Evolutionary conservation across 2,113 vertebrate species (phyloP).

Genomic region (Caloenas nicobarica): DNA sequence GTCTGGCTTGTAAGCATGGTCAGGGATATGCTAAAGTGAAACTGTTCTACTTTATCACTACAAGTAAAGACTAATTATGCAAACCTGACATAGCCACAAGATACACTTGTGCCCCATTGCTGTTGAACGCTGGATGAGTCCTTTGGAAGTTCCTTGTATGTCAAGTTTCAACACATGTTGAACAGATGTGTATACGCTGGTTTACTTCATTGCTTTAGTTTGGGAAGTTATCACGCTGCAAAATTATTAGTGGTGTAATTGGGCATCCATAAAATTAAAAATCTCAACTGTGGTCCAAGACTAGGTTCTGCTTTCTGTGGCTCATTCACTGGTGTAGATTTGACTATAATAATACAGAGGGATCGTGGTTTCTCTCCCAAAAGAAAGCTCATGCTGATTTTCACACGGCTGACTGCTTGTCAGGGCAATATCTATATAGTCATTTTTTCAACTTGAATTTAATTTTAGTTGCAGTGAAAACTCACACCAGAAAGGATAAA

Average conservation of each 20-base stretch:
- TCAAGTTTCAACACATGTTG: background rate
- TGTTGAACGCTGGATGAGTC: background rate
- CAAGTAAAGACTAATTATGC: background rate
- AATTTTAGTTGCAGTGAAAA: background rate
- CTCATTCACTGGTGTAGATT: background rate
- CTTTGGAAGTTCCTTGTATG: background rate
- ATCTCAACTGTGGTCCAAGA: background rate
- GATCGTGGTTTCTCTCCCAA: background rate
- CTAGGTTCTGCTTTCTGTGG: background rate
- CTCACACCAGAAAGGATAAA: background rate
- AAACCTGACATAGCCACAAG: background rate
- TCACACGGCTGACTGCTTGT: background rate
- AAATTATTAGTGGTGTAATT: background rate
- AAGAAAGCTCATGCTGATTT: background rate
- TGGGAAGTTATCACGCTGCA: background rate
- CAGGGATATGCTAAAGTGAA: background rate
- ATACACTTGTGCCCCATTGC: background rate
- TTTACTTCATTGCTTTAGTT: background rate
- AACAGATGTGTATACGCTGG: rapidly evolving
- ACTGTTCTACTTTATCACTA: background rate
- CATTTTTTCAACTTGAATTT: background rate
- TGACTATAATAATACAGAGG: background rate
- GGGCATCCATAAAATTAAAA: background rate
- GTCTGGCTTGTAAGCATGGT: background rate
- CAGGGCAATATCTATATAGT: background rate